Conservation (phyloP, 2,113 vertebrate genomes). For the Catagonus wagneri region DNA sequence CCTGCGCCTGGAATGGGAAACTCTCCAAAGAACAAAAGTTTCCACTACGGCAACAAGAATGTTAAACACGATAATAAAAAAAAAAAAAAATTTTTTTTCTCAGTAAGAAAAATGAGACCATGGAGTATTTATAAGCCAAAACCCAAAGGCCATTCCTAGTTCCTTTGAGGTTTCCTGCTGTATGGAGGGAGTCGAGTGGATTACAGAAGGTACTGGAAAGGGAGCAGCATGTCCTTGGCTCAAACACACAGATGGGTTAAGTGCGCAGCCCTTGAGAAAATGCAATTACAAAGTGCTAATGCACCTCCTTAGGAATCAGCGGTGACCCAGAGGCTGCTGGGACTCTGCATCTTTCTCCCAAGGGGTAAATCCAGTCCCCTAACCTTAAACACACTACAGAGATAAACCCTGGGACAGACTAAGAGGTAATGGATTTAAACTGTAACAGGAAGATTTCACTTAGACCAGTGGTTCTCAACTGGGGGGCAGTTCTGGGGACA, state of each 20-base stretch:
- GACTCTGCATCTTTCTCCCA: background rate
- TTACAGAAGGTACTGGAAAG: background rate
- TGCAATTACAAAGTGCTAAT: background rate
- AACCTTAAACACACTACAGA: background rate
- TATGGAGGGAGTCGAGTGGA: background rate
- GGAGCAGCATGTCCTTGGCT: background rate
- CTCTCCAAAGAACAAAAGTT: conserved; percentile 81
- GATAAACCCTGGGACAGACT: background rate
- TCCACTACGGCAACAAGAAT: conserved; percentile 83
- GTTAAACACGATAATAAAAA: conserved; percentile 63
- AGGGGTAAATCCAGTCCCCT: background rate
- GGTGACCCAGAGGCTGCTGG: background rate
- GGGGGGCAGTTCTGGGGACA: background rate
- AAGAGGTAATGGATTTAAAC: background rate
- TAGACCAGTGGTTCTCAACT: background rate
- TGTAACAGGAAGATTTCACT: background rate
- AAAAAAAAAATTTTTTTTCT: conserved; percentile 1
- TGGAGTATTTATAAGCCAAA: conserved; percentile 70
- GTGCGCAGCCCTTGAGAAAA: background rate
- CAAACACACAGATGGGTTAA: background rate
- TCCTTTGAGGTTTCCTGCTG: conserved; percentile 48
- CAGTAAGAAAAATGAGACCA: conserved; percentile 68
- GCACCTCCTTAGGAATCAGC: background rate
- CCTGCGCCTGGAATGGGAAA: conserved; percentile 67
- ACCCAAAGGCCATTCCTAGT: conserved; percentile 63